A percentile compares a stretch with the other conserved stretches of the same genome.
Evolutionary conservation across 2,113 vertebrate genomes (phyloP).

Genomic region (Thalassoma bifasciatum): DNA sequence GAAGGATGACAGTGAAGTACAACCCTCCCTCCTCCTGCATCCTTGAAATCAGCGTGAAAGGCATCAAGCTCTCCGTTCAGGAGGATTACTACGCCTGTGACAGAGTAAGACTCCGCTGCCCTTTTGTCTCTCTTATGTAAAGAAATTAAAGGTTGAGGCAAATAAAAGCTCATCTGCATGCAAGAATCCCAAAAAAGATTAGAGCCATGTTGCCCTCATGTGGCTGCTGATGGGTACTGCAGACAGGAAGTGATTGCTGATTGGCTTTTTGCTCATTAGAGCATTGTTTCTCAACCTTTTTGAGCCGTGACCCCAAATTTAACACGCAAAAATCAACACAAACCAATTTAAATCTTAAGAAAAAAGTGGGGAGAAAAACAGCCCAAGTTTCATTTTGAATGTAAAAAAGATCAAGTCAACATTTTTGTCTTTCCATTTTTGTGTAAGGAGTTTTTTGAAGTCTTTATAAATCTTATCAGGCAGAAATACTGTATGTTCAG

Average conservation of each 20-base stretch:
- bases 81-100: slow-evolving; percentile 89
- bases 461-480: no score
- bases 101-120: slow-evolving; percentile 73
- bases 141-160: background rate
- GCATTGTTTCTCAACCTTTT: no score
- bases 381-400: no score
- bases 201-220: slow-evolving; percentile 33
- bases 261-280: no score
- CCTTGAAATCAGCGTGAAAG: slow-evolving; percentile 94
- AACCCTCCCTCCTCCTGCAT: slow-evolving; percentile 96
- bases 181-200: background rate
- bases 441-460: no score
- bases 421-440: no score
- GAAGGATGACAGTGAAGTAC: slow-evolving; percentile 96
- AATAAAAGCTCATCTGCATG: background rate
- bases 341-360: no score
- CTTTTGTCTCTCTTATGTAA: background rate
- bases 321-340: no score
- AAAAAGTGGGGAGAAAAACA: no score
- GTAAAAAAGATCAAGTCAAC: no score
- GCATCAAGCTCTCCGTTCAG: slow-evolving; percentile 93
- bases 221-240: slow-evolving; percentile 35
- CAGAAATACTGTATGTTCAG: no score
- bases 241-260: background rate
- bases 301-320: no score